These are phyloP conservation scores for Gadus macrocephalus DNA, from an alignment of 2,113 vertebrate genomes.

Conservation along the genomic window DNA sequence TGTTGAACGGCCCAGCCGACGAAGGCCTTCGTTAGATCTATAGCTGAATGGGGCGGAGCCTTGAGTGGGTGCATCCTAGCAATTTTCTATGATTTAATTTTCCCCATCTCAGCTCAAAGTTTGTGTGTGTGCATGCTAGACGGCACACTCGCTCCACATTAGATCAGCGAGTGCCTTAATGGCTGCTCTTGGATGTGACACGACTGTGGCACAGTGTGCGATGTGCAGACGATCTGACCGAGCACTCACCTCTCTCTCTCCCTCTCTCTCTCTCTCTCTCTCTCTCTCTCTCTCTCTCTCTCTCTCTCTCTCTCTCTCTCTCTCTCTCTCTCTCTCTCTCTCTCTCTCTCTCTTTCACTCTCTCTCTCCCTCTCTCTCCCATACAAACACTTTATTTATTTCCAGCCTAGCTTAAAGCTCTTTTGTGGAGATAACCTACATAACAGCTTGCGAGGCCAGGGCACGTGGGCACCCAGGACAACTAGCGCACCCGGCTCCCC, in stretches of 20 bases:
- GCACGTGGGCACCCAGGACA: slow-evolving; percentile 45
- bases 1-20: too few species aligned
- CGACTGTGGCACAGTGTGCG: slow-evolving; percentile 27
- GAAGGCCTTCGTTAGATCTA: too few species aligned
- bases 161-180: slow-evolving; percentile 46
- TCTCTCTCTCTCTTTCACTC: background rate
- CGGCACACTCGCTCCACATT: slow-evolving; percentile 68
- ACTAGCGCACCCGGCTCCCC: background rate
- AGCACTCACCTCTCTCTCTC: slow-evolving; percentile 66
- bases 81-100: too few species aligned
- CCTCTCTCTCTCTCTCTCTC: too few species aligned
- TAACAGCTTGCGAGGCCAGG: slow-evolving; percentile 50
- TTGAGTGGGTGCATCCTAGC: too few species aligned
- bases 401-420: slow-evolving; percentile 44
- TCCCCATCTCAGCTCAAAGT: too few species aligned
- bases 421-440: slow-evolving; percentile 65
- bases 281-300: too few species aligned
- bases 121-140: slow-evolving; percentile 54
- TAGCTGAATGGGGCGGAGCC: too few species aligned
- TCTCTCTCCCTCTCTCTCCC: background rate
- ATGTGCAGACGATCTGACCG: slow-evolving; percentile 67
- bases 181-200: slow-evolving; percentile 52
- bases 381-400: slow-evolving; percentile 51
- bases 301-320: too few species aligned
- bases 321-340: too few species aligned